Evolutionary conservation across 2,113 vertebrate genomes (phyloP).

Genomic region (Pygoscelis adeliae): DNA sequence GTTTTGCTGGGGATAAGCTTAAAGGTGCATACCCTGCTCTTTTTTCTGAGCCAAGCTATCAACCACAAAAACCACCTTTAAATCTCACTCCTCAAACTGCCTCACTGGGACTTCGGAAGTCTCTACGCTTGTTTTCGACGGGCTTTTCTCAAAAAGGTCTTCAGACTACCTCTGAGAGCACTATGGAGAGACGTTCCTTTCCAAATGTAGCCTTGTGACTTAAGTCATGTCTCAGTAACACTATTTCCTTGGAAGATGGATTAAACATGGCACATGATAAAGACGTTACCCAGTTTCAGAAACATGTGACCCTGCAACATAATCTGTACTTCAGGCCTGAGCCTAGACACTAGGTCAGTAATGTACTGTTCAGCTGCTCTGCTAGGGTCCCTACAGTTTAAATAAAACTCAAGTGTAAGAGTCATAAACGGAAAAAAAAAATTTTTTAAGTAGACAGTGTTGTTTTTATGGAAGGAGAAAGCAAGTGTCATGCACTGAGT

Average conservation of each 20-base stretch:
- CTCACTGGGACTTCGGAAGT: background rate
- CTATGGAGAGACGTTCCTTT: background rate
- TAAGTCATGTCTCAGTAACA: background rate
- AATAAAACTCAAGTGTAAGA: background rate
- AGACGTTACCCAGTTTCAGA: background rate
- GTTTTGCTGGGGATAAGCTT: background rate
- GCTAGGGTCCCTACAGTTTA: background rate
- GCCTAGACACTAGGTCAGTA: background rate
- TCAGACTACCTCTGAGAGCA: background rate
- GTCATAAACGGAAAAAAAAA: background rate
- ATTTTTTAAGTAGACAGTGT: background rate
- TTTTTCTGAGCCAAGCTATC: background rate
- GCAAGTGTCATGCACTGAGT: background rate
- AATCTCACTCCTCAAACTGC: background rate
- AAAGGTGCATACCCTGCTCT: background rate
- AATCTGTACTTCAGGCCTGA: background rate
- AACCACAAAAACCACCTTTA: background rate
- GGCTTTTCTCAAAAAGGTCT: background rate
- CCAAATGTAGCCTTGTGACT: background rate
- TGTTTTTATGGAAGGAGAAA: background rate
- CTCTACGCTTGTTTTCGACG: background rate
- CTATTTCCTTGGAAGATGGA: background rate
- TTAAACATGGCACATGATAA: background rate
- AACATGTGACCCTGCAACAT: background rate
- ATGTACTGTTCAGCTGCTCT: background rate